These are phyloP conservation scores for Bursaphelenchus mucronatus DNA, from an alignment of 1,140 invertebrate genomes.

Conservation along the genomic window DNA sequence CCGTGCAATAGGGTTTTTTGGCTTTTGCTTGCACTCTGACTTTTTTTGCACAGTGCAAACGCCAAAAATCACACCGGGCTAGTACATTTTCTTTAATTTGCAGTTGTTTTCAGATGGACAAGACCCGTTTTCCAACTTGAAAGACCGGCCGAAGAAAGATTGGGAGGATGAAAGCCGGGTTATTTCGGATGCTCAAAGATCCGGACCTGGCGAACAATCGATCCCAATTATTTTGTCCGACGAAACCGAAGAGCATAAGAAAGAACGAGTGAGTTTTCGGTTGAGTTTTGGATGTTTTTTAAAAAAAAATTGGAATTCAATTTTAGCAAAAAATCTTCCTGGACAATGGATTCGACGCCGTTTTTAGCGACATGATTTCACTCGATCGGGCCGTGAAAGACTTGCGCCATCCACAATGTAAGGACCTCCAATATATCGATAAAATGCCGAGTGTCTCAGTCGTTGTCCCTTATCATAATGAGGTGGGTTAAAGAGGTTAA, in stretches of 20 bases:
- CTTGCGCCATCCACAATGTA: conserved; percentile 71
- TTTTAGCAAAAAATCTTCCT: conserved; percentile 66
- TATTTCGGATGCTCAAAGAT: conserved; percentile 68
- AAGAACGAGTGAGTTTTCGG: conserved; percentile 51
- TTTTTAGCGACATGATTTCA: conserved; percentile 73
- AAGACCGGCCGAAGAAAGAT: conserved; percentile 68
- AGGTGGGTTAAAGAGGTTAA: too few species aligned
- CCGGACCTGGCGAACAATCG: conserved; percentile 73
- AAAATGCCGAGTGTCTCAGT: conserved; percentile 75
- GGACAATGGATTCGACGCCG: conserved; percentile 76
- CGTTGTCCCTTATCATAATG: conserved; percentile 79
- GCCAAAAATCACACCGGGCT: too few species aligned
- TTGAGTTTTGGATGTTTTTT: conserved; percentile 4
- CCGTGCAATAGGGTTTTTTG: too few species aligned
- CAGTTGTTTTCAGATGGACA: conserved; percentile 34
- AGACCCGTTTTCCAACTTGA: conserved; percentile 44
- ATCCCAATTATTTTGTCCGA: conserved; percentile 66
- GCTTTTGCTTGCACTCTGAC: too few species aligned
- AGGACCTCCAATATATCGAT: conserved; percentile 71
- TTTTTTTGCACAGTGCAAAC: too few species aligned
- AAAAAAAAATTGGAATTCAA: not conserved
- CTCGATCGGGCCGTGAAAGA: conserved; percentile 74
- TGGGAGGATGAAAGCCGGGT: conserved; percentile 80
- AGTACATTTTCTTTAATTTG: not conserved
- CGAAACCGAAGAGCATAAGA: conserved; percentile 64